Percentiles rank a stretch among this genome's conserved stretches.
Conservation (phyloP, 2,888 invertebrate species). For the Beris morrisii region DNA sequence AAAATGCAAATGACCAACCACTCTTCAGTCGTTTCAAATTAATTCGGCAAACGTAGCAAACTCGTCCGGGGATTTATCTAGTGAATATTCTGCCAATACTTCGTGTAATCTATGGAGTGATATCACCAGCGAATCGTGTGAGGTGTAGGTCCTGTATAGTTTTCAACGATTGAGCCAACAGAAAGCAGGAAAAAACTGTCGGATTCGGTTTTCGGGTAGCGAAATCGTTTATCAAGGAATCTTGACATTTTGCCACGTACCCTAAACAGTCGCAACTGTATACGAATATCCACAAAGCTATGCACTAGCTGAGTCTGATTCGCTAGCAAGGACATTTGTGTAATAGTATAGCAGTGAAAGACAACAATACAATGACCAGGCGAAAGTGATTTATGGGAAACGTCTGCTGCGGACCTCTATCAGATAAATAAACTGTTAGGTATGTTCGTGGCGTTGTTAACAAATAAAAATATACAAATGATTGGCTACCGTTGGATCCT, state of each 20-base stretch:
- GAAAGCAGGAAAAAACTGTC: constrained; percentile 29
- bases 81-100: neutral
- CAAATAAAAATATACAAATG: constrained; percentile 40
- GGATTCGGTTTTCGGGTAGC: constrained; percentile 30
- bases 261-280: neutral
- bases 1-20: neutral
- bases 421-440: constrained; percentile 40
- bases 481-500: constrained; percentile 37
- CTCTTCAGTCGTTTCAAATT: constrained; percentile 11
- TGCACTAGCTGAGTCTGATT: neutral
- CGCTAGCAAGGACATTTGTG: neutral
- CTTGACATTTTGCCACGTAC: constrained; percentile 37
- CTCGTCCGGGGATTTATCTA: neutral
- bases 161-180: constrained; percentile 32
- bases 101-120: neutral
- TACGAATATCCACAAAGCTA: neutral
- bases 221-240: constrained; percentile 38
- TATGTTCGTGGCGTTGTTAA: constrained; percentile 39
- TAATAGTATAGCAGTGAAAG: constrained; percentile 3
- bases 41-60: neutral
- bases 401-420: constrained; percentile 37
- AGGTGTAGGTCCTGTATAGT: neutral
- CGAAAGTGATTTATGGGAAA: constrained; percentile 38
- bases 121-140: neutral
- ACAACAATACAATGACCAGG: constrained; percentile 23